Evolutionary conservation across 2,797 vertebrate species (phyloP).

Genomic region (Melanotaenia boesemani): DNA sequence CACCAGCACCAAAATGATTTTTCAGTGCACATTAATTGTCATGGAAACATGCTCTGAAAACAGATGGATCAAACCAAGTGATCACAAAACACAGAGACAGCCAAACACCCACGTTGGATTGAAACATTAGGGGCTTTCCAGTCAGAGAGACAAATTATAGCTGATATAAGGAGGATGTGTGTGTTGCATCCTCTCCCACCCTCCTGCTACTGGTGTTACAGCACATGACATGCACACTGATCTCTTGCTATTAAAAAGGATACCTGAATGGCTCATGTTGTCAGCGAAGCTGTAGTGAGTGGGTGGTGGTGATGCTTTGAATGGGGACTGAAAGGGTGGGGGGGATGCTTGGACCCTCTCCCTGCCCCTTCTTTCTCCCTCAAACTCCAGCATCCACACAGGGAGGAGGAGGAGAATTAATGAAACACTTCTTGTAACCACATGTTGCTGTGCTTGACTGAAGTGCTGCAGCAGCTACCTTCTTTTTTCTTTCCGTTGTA

Average conservation of each 20-base stretch:
- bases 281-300: constrained; percentile 68
- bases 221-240: constrained; percentile 57
- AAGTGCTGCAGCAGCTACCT: constrained; percentile 61
- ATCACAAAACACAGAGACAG: constrained; percentile 72
- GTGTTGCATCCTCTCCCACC: constrained; percentile 33
- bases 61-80: constrained; percentile 83
- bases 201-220: constrained; percentile 30
- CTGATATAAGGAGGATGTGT: constrained; percentile 27
- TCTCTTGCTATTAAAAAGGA: constrained; percentile 61
- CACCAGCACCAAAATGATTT: constrained; percentile 67
- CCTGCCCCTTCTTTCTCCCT: constrained; percentile 22
- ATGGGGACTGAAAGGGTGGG: constrained; percentile 56
- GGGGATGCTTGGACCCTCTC: constrained; percentile 53
- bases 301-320: constrained; percentile 69
- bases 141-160: constrained; percentile 39
- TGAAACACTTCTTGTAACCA: constrained; percentile 77
- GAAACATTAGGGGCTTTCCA: constrained; percentile 55
- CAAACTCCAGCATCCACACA: constrained; percentile 71
- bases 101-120: constrained; percentile 64
- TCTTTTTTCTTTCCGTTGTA: constrained; percentile 56
- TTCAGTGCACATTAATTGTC: constrained; percentile 83
- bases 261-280: constrained; percentile 69
- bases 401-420: constrained; percentile 54
- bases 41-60: constrained; percentile 89
- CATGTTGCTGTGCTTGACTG: constrained; percentile 82